Evolutionary conservation across 2,888 invertebrate species (phyloP).

Genomic region (Napeogenes inachia): DNA sequence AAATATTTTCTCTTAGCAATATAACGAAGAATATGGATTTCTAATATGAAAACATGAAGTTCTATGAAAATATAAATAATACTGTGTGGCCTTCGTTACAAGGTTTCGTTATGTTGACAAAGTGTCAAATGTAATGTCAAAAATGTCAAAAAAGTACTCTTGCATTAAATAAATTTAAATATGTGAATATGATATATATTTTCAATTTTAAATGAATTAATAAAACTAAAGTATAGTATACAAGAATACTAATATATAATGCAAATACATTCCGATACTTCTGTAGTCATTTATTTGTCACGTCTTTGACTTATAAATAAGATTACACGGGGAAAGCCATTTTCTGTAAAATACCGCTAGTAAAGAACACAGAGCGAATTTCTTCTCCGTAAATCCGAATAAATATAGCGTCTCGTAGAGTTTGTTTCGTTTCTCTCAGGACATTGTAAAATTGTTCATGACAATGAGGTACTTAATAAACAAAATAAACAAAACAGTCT

Average conservation of each 20-base stretch:
- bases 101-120: no score
- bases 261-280: not conserved
- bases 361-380: not conserved
- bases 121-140: no score
- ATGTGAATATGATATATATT: no score
- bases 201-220: not conserved
- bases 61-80: no score
- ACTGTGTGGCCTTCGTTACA: no score
- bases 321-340: slow-evolving; percentile 11
- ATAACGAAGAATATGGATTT: no score
- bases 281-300: slow-evolving; percentile 2
- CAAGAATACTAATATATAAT: not conserved
- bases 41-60: no score
- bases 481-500: no score
- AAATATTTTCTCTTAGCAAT: no score
- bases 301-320: slow-evolving; percentile 8
- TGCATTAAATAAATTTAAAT: no score
- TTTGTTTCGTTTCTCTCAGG: slow-evolving; percentile 16
- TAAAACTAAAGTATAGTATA: not conserved
- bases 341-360: slow-evolving; percentile 12
- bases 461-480: no score
- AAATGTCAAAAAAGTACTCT: no score
- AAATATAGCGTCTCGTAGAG: slow-evolving; percentile 41
- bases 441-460: not conserved
- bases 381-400: slow-evolving; percentile 38